Evolutionary conservation across 2,888 invertebrate species (phyloP).

Genomic region (Gryllus longicercus): DNA sequence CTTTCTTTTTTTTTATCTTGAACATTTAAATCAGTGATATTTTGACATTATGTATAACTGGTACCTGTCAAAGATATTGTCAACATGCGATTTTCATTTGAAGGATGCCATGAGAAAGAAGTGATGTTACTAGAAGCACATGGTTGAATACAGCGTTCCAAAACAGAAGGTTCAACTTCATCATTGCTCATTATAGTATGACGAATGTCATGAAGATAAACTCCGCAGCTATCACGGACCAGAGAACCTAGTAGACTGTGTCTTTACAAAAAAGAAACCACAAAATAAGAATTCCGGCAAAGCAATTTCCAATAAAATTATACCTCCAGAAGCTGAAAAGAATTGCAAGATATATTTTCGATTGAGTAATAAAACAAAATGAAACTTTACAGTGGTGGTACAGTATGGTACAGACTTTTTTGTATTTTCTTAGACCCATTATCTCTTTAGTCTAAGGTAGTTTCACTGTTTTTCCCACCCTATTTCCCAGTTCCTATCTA

Average conservation of each 20-base stretch:
- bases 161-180: conserved; percentile 71
- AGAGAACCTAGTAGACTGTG: conserved; percentile 74
- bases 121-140: conserved; percentile 50
- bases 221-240: conserved; percentile 70
- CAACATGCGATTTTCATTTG: conserved; percentile 71
- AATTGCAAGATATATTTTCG: conserved; percentile 20
- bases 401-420: not conserved
- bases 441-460: too few relatives aligned
- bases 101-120: conserved; percentile 85
- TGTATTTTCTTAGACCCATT: too few relatives aligned
- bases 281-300: conserved; percentile 21
- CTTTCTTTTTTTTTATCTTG: not conserved
- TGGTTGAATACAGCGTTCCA: conserved; percentile 64
- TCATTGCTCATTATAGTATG: conserved; percentile 60
- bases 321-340: conserved; percentile 12
- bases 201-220: conserved; percentile 84
- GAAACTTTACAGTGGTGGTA: not conserved
- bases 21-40: not conserved
- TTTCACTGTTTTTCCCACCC: too few relatives aligned
- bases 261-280: conserved; percentile 44
- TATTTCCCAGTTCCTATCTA: too few relatives aligned
- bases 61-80: conserved; percentile 60
- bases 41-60: not conserved
- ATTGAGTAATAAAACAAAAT: too few relatives aligned
- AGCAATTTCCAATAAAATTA: conserved; percentile 34